phyloP scores from a whole-genome alignment of 2,113 vertebrate species.

The Hucho hucho region DNA sequence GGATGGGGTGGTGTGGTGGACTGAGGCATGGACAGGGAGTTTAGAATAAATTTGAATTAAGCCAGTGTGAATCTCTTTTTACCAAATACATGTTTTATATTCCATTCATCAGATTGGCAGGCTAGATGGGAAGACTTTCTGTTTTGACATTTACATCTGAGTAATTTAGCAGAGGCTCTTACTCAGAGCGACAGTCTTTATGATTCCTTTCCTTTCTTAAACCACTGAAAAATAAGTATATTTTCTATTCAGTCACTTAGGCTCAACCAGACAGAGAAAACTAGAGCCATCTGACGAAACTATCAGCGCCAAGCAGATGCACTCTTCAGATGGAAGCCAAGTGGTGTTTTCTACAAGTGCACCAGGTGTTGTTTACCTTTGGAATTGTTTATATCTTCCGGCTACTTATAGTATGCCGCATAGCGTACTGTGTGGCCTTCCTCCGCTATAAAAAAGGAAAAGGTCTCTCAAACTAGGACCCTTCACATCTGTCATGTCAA shows the following conservation, averaged over 20 bases:
- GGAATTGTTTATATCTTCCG: not conserved
- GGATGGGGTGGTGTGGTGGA: slow-evolving; percentile 4
- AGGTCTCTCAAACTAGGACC: no score
- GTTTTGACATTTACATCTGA: no score
- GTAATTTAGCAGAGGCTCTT: no score
- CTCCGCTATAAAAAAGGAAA: not conserved
- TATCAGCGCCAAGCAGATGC: not conserved
- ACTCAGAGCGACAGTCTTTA: no score
- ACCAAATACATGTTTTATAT: not conserved
- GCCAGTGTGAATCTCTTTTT: slow-evolving; percentile 18
- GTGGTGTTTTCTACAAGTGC: not conserved
- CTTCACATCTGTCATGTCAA: no score
- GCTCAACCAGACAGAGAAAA: no score
- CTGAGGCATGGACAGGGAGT: not conserved
- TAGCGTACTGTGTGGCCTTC: not conserved
- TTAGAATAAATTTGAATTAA: not conserved
- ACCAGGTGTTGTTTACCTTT: slow-evolving; percentile 5
- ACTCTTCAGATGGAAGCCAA: not conserved
- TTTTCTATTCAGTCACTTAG: no score
- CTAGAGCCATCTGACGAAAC: no score
- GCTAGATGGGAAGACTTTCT: no score
- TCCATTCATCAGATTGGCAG: not conserved
- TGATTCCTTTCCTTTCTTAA: no score
- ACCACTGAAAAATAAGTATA: no score
- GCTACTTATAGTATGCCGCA: not conserved